Evolutionary conservation across 2,797 vertebrate species (phyloP), one percentile per base, ranked within the genome.

Genomic region (Hyperoplus lanceolatus): DNA sequence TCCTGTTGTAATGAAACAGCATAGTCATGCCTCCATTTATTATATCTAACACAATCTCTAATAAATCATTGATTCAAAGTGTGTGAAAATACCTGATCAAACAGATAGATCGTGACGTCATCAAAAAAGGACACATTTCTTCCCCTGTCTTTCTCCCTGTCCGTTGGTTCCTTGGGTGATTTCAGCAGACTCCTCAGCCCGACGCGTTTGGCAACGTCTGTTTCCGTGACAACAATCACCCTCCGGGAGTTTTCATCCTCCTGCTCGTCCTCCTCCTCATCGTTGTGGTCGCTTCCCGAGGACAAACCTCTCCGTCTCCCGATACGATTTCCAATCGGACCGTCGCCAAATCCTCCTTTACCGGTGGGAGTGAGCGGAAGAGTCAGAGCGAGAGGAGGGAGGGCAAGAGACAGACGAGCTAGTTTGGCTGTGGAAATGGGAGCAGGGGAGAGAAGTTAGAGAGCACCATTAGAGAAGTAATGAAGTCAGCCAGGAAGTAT

Each of bases 111-210:
- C 13, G 97, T 98, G 94, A 98, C 97, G 94, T 98, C 97, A 93
- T 98, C 97, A 92, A 97, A 97, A 93, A 98, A 98, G 85, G 97
- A 98, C 90, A 98, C 97, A 51, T 97, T 98, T 83, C 95, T 94
- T 87, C 94, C 97, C 90, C 93, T 96, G 94, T 97, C 96, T 82
- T 92, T 94, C 73, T 96, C 96, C 84, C 94, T 95, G 87, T 97
- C 96, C 87, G 95, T 91, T 6, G 93, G 87, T 42, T 97, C 97
- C 84, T 96, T 97, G 59, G 97, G 97, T 2, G 97, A 97, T 84
- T 98, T 98, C 88, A 98, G 94, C 74, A 97, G 94, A 82, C 97
- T 98, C 87, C 97, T 96, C 78, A 98, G 92, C 10, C 96, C 96
- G 4, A 96, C 95, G 3, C 95, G 96, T 81, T 97, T 96, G 89